These are phyloP conservation scores for Dreissena polymorpha DNA, from an alignment of 1,140 invertebrate genomes.

Conservation along the genomic window DNA sequence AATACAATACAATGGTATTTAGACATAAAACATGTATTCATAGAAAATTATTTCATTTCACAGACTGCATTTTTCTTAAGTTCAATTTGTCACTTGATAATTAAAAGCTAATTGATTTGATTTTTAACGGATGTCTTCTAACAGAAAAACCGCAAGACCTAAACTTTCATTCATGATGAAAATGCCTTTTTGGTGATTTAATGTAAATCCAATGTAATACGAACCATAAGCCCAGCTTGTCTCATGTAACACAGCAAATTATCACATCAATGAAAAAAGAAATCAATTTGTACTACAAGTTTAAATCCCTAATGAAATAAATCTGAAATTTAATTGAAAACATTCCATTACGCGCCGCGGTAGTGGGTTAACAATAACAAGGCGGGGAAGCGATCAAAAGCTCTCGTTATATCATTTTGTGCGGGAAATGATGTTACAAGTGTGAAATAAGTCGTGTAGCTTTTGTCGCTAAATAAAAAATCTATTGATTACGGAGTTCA, in stretches of 20 bases:
- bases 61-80: too few species aligned
- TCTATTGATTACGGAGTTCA: too few species aligned
- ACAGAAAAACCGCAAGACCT: background rate
- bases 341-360: slow-evolving; percentile 36
- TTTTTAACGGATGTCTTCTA: too few species aligned
- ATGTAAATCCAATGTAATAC: background rate
- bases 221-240: background rate
- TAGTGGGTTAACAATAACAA: slow-evolving; percentile 19
- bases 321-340: slow-evolving; percentile 41
- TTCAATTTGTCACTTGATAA: too few species aligned
- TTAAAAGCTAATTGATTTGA: too few species aligned
- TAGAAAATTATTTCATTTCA: too few species aligned
- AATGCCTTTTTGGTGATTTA: background rate
- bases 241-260: slow-evolving; percentile 2
- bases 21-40: too few species aligned
- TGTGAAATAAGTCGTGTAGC: too few species aligned
- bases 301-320: slow-evolving; percentile 36
- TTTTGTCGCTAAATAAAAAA: too few species aligned
- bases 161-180: background rate
- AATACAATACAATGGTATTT: too few species aligned
- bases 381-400: slow-evolving; percentile 51
- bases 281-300: slow-evolving; percentile 17
- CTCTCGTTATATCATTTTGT: slow-evolving; percentile 49
- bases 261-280: slow-evolving; percentile 10
- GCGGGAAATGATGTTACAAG: too few species aligned